A percentile compares a stretch with the other conserved stretches of the same genome.
Conservation (phyloP, 2,888 invertebrate species). For the Callyntrura sp. region DNA sequence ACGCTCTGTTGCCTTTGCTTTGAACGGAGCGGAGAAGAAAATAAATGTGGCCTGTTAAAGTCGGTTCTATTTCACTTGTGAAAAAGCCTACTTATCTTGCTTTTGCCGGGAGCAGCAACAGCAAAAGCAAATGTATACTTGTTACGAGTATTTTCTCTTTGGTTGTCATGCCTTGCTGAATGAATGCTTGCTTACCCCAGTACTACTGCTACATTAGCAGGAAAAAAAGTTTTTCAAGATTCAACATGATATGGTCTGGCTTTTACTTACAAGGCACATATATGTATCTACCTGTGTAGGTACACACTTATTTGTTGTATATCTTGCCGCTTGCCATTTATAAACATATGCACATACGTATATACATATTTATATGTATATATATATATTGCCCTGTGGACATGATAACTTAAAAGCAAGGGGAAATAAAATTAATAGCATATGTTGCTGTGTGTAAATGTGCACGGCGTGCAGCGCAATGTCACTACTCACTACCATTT, state of each 20-base stretch:
- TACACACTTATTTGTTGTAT: too few relatives aligned
- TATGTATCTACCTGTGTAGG: too few relatives aligned
- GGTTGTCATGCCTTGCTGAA: not conserved
- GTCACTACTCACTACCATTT: not conserved
- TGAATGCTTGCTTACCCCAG: not conserved
- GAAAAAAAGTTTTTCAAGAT: slow-evolving; percentile 1
- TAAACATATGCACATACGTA: not conserved
- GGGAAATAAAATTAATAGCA: slow-evolving; percentile 27
- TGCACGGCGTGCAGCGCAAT: not conserved
- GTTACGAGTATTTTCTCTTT: not conserved
- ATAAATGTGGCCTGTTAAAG: slow-evolving; percentile 29
- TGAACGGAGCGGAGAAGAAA: not conserved
- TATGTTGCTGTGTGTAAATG: slow-evolving; percentile 23
- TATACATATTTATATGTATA: not conserved
- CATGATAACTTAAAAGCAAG: slow-evolving; percentile 20
- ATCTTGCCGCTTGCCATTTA: too few relatives aligned
- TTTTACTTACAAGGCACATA: too few relatives aligned
- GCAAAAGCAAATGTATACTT: not conserved
- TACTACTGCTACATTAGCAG: too few relatives aligned
- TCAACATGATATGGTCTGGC: not conserved
- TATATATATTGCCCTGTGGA: not conserved
- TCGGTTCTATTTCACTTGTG: slow-evolving; percentile 38
- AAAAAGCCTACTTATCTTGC: slow-evolving; percentile 19
- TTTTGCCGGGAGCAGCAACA: slow-evolving; percentile 2
- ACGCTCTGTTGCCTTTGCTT: not conserved